These are phyloP conservation scores for Mythimna impura DNA, from an alignment of 2,888 invertebrate genomes.

Conservation along the genomic window DNA sequence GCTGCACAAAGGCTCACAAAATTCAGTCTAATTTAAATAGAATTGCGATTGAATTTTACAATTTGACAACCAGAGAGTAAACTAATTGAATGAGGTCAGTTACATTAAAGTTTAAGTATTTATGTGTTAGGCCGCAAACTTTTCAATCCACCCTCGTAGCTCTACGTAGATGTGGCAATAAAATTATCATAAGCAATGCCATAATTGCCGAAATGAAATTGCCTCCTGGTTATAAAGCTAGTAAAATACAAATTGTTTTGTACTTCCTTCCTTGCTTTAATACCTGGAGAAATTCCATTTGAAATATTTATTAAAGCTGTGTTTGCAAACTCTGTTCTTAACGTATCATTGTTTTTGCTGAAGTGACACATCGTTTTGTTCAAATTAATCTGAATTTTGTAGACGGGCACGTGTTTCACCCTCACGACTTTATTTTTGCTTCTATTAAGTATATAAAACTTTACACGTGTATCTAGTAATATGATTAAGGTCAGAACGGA, in stretches of 20 bases:
- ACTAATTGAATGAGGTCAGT: no score
- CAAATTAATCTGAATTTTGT: constrained; percentile 27
- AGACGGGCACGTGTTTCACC: constrained; percentile 14
- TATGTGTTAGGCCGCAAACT: no score
- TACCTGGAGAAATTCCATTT: constrained; percentile 39
- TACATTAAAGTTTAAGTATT: no score
- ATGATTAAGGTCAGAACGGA: neutral
- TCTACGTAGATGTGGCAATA: constrained; percentile 29
- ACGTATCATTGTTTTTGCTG: constrained; percentile 45
- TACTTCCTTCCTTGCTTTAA: constrained; percentile 26
- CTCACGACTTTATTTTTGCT: neutral
- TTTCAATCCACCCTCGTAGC: no score
- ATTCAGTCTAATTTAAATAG: no score
- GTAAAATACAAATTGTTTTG: constrained; percentile 47
- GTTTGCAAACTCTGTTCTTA: constrained; percentile 47
- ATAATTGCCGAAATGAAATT: constrained; percentile 57
- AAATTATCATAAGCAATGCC: constrained; percentile 52
- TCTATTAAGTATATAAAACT: neutral
- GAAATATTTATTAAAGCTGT: constrained; percentile 53
- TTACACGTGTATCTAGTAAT: neutral
- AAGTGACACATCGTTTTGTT: constrained; percentile 43
- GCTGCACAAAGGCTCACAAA: no score
- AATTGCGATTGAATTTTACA: no score
- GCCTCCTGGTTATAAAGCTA: constrained; percentile 39
- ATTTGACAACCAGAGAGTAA: no score